phyloP scores from a whole-genome alignment of 2,113 vertebrate genomes.

The Grammomys dolichurus region DNA sequence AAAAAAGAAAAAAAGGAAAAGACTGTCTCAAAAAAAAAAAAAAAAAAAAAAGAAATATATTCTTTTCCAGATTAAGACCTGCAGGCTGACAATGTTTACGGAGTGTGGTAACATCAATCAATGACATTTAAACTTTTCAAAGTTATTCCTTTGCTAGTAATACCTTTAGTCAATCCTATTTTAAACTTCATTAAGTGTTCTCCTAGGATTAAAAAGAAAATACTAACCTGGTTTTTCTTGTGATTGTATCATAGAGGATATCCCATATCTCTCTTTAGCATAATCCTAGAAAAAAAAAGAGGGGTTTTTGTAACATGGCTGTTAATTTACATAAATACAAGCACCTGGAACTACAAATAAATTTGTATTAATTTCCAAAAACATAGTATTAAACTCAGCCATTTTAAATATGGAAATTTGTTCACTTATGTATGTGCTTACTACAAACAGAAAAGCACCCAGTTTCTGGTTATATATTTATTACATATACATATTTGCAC shows the following conservation, averaged over 20 bases:
- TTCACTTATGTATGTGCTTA: background rate
- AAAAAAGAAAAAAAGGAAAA: too few relatives aligned
- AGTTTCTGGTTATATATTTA: background rate
- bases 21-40: background rate
- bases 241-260: slow-evolving; percentile 94
- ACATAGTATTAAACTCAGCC: slow-evolving; percentile 7
- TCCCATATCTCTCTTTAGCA: slow-evolving; percentile 96
- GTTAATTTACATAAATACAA: slow-evolving; percentile 54
- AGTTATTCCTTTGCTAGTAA: background rate
- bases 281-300: slow-evolving; percentile 91
- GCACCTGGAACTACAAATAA: slow-evolving; percentile 43
- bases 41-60: background rate
- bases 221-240: slow-evolving; percentile 97
- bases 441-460: background rate
- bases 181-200: slow-evolving; percentile 42
- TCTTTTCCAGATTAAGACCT: slow-evolving; percentile 29
- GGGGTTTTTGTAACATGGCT: slow-evolving; percentile 56
- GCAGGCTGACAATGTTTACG: slow-evolving; percentile 32
- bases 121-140: slow-evolving; percentile 57
- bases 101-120: slow-evolving; percentile 2
- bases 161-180: background rate
- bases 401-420: slow-evolving; percentile 23
- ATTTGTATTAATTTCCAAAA: slow-evolving; percentile 49
- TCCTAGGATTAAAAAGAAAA: slow-evolving; percentile 53
- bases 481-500: slow-evolving; percentile 41